phyloP scores from a whole-genome alignment of 2,888 invertebrate genomes.

The Ceratothoa steindachneri region DNA sequence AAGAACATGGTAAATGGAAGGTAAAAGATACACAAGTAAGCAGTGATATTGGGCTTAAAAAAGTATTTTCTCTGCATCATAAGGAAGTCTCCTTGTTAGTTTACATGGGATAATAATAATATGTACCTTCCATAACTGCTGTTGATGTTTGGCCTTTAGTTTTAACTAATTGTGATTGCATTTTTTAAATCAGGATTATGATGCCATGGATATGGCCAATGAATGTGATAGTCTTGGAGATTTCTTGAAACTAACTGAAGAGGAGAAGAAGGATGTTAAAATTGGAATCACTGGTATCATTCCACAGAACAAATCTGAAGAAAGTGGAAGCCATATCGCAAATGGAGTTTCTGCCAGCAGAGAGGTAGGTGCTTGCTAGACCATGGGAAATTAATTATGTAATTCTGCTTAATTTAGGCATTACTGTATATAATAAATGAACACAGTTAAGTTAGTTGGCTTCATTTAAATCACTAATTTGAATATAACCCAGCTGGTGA shows the following conservation, averaged over 20 bases:
- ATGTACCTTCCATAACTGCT: too few species aligned
- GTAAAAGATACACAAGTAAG: too few species aligned
- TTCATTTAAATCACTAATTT: too few species aligned
- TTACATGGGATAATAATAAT: too few species aligned
- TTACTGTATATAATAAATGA: neutral
- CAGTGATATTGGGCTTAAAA: too few species aligned
- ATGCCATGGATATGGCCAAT: constrained; percentile 83
- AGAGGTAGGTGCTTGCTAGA: constrained; percentile 46
- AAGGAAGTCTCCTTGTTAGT: too few species aligned
- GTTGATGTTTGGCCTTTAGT: too few species aligned
- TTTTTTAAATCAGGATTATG: constrained; percentile 90
- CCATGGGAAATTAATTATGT: neutral
- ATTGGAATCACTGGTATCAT: constrained; percentile 44
- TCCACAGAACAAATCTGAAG: constrained; percentile 30
- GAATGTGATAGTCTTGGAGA: constrained; percentile 84
- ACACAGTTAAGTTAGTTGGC: too few species aligned
- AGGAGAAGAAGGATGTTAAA: constrained; percentile 41
- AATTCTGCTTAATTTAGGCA: neutral
- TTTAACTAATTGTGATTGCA: too few species aligned
- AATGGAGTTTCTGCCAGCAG: constrained; percentile 38
- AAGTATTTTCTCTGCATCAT: too few species aligned
- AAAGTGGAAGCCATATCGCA: constrained; percentile 25
- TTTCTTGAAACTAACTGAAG: constrained; percentile 67
- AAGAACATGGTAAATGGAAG: too few species aligned
- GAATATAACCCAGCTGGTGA: too few species aligned